A percentile compares a stretch with the other conserved stretches of the same genome.
These are phyloP conservation scores for Oncorhynchus gorbuscha DNA, from an alignment of 2,113 vertebrate species.

Conservation along the genomic window DNA sequence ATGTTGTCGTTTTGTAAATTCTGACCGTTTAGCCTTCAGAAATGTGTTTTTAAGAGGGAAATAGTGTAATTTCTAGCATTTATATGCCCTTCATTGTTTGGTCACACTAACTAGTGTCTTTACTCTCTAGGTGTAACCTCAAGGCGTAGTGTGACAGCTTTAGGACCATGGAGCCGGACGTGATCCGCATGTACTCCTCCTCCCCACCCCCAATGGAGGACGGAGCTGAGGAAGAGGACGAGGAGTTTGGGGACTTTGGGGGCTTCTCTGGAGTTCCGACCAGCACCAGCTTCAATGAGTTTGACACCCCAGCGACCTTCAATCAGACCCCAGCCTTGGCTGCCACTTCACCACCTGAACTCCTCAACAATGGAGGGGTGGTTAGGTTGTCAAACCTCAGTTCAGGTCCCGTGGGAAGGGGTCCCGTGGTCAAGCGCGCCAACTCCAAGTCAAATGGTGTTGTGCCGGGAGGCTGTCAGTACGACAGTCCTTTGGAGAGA, in stretches of 20 bases:
- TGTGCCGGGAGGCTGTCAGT: conserved; percentile 70
- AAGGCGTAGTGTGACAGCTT: conserved; percentile 50
- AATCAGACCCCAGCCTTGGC: conserved; percentile 63
- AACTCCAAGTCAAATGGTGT: conserved; percentile 71
- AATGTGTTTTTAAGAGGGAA: no score
- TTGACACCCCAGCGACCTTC: conserved; percentile 81
- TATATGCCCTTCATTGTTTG: neutral
- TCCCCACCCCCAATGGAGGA: conserved; percentile 95
- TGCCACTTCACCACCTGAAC: conserved; percentile 73
- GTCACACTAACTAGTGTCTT: neutral
- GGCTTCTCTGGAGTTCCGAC: conserved; percentile 85
- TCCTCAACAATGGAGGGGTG: conserved; percentile 71
- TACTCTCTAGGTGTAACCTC: conserved; percentile 72
- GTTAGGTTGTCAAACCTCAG: conserved; percentile 75
- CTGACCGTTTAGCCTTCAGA: no score
- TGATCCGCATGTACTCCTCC: conserved; percentile 95
- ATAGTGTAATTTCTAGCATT: neutral
- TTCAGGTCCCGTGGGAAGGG: conserved; percentile 68
- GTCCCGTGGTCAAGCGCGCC: conserved; percentile 65
- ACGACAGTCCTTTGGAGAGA: conserved; percentile 65
- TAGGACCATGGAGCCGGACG: conserved; percentile 91
- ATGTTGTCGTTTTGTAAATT: no score
- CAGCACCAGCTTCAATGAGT: conserved; percentile 87
- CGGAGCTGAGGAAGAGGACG: conserved; percentile 84
- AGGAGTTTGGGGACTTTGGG: conserved; percentile 93